Evolutionary conservation across 1,140 invertebrate species (phyloP), one percentile per base, ranked within the genome.

Genomic region (Mizuhopecten yessoensis): DNA sequence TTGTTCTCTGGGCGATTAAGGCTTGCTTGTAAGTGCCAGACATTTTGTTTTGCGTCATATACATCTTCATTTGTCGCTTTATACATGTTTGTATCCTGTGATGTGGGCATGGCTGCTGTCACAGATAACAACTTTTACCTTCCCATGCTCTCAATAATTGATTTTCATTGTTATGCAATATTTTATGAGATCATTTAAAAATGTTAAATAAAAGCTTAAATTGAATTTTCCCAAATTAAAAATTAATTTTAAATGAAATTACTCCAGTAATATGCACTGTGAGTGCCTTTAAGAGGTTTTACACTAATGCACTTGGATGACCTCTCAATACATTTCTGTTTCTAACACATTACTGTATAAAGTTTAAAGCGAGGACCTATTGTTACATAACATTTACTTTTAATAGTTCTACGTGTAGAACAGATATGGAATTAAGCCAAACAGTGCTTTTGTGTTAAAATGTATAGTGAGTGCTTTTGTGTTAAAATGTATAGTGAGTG

Each of bases 161-260:
- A 75, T 75, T 75, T 75, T 29, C 29, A 75, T 29, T 75, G 57
- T 75, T 75, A 29, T 75, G 57, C 29, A 75, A 75, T 75, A 75
- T n/a, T 75, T 29, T 75, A 29, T 75, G 57, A 75, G 23, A 75
- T 75, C 57, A 75, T 75, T 75, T 75, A 75, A 75, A n/a, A 75
- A 75, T 75, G 23, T 75, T 75, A 17, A 29, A 29, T 3, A 75
- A 49, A 49, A 29, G 57, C 23, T 75, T 75, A 17, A 75, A 75
- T 75, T 75, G 57, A 75, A 75, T 75, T 75, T 75, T 75, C n/a
- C 57, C 1, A 29, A 29, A 75, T 75, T n/a, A 75, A 75, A 75
- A 75, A 75, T 75, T 9, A 75, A 75, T 75, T 75, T 75, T n/a
- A 75, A n/a, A 75, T 75, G 5, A n/a, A 75, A 29, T 75, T 75